These are phyloP conservation scores for Drosophila vallismaia DNA, from an alignment of 2,888 invertebrate genomes.

Conservation along the genomic window DNA sequence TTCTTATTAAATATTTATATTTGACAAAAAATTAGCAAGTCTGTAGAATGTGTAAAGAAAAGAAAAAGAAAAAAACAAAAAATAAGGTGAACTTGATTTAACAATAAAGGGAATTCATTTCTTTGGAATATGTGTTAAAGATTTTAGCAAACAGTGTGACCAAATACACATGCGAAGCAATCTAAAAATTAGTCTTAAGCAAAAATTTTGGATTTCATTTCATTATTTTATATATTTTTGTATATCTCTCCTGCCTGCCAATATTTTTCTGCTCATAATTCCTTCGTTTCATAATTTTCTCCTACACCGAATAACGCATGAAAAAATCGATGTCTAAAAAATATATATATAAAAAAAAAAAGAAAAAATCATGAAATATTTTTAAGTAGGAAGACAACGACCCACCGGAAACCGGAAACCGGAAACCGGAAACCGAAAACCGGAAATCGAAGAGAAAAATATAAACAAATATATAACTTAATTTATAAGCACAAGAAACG, in stretches of 20 bases:
- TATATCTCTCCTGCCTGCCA: constrained; percentile 3
- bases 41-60: not conserved
- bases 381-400: constrained; percentile 53
- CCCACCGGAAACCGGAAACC: not conserved
- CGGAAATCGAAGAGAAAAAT: constrained; percentile 12
- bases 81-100: no score
- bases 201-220: not conserved
- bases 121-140: not conserved
- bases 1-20: constrained; percentile 30
- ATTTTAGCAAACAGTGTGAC: not conserved
- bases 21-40: constrained; percentile 33
- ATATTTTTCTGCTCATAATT: not conserved
- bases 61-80: no score
- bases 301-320: constrained; percentile 60
- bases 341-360: constrained; percentile 8
- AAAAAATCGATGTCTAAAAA: constrained; percentile 44
- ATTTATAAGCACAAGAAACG: constrained; percentile 35
- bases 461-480: constrained; percentile 32
- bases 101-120: not conserved
- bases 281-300: not conserved
- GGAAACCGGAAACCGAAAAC: constrained; percentile 1
- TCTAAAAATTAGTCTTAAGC: no score
- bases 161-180: not conserved
- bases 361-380: constrained; percentile 25
- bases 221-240: constrained; percentile 1